phyloP scores from a whole-genome alignment of 1,140 invertebrate genomes.

The Drosophila sturtevanti region DNA sequence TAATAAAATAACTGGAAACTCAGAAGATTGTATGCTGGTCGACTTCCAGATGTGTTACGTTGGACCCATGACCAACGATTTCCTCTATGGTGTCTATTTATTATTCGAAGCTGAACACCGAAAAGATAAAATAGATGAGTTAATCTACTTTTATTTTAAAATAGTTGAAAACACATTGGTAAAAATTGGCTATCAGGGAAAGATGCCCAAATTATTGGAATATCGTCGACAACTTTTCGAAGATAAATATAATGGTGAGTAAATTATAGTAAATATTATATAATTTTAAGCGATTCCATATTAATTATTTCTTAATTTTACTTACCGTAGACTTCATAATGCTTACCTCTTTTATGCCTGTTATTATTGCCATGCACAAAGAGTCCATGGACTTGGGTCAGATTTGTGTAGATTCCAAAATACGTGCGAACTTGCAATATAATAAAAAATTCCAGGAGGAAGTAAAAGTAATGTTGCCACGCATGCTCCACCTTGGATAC shows the following conservation, averaged over 20 bases:
- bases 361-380: conserved; percentile 18
- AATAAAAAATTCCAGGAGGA: conserved; percentile 21
- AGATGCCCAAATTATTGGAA: conserved; percentile 36
- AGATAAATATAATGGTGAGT: conserved; percentile 48
- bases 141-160: conserved; percentile 51
- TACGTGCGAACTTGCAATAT: conserved; percentile 9
- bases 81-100: conserved; percentile 58
- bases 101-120: conserved; percentile 46
- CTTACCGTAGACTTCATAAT: conserved; percentile 49
- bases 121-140: conserved; percentile 28
- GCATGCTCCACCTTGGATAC: conserved; percentile 50
- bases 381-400: conserved; percentile 32
- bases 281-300: not conserved
- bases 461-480: conserved; percentile 25
- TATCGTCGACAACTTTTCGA: conserved; percentile 39
- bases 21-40: conserved; percentile 57
- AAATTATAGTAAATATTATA: not conserved
- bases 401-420: conserved; percentile 21
- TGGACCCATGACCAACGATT: conserved; percentile 43
- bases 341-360: conserved; percentile 40
- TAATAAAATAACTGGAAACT: conserved; percentile 5
- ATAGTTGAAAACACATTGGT: conserved; percentile 46
- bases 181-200: conserved; percentile 46
- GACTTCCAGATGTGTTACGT: conserved; percentile 66
- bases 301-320: not conserved